Evolutionary conservation across 2,888 invertebrate genomes (phyloP), one percentile per base, ranked within the genome.

Genomic region (Leptopilina drosophilae): DNA sequence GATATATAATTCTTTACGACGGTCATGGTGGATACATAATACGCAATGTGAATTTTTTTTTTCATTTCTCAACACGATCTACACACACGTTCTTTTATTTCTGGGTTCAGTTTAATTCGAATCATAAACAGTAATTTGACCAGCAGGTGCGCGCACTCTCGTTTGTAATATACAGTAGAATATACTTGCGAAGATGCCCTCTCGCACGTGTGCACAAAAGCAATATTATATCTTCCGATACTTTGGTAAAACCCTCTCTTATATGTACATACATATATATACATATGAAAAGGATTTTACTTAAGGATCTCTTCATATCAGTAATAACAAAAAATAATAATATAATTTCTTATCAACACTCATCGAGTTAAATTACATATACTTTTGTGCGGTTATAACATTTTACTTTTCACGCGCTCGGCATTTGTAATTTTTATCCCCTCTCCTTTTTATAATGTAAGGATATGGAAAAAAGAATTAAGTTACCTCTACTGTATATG

Each of bases 71-170:
- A 69, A 65, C 64, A n/a, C 64, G 73, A 69, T 56, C 67, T 26
- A 46, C 49, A 53, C 53, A 53, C 14, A 49, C 69, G 26, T 69
- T 49, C 53, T 53, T 69, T 53, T 26, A 69, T 53, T 69, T 69
- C 69, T 69, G 26, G 26, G 8, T 67, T 76, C 77, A 76, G 77
- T 73, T 85, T 84, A 83, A 85, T 87, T 83, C 82, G 82, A 84
- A 83, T 83, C 82, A 82, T 83, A 83, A 87, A 86, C 83, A 78
- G 84, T 85, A 85, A 87, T 86, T 87, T 82, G 77, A 69, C 77
- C 77, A 77, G 84, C 87, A 86, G 86, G 84, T 87, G 86, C 82
- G 20, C 67, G 15, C 20, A 12, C 46, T 69, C 12, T 49, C 46
- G 15, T 4, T 9, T 65, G 26, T 49, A 49, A 49, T 49, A 49